These are phyloP conservation scores for Oligia latruncula DNA, from an alignment of 2,888 invertebrate genomes.

Conservation along the genomic window DNA sequence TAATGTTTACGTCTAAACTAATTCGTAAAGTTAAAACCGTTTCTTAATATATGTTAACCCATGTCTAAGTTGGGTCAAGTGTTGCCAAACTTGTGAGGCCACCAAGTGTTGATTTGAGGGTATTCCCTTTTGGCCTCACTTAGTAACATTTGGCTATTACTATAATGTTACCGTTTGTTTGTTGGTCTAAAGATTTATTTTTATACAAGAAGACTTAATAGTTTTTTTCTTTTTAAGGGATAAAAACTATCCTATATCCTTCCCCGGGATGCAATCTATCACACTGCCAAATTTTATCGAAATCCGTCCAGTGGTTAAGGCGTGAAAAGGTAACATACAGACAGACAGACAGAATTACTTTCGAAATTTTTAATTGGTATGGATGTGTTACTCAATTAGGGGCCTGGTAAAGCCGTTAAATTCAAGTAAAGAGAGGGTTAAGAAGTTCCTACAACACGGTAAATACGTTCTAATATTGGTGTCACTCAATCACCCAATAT, in stretches of 20 bases:
- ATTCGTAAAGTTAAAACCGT: constrained; percentile 36
- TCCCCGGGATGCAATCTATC: too few relatives aligned
- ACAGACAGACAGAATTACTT: too few relatives aligned
- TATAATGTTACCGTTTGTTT: not conserved
- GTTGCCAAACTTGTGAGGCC: constrained; percentile 20
- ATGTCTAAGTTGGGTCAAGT: constrained; percentile 29
- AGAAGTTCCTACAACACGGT: not conserved
- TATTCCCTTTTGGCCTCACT: constrained; percentile 3
- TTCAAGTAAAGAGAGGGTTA: not conserved
- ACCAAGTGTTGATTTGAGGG: constrained; percentile 37
- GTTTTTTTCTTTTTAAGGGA: too few relatives aligned
- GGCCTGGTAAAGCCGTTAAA: not conserved
- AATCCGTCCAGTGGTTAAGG: too few relatives aligned
- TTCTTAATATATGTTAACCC: constrained; percentile 40
- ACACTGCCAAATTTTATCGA: too few relatives aligned
- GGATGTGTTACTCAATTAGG: too few relatives aligned
- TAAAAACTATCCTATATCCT: too few relatives aligned
- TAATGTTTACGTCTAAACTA: constrained; percentile 10
- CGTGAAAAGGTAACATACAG: too few relatives aligned
- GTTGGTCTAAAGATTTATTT: too few relatives aligned
- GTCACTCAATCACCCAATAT: constrained; percentile 16
- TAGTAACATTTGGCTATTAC: constrained; percentile 14
- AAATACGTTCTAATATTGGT: constrained; percentile 12
- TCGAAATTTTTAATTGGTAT: too few relatives aligned
- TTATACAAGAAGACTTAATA: too few relatives aligned